Conservation (phyloP, 2,888 invertebrate genomes). For the Andrena bicolor region DNA sequence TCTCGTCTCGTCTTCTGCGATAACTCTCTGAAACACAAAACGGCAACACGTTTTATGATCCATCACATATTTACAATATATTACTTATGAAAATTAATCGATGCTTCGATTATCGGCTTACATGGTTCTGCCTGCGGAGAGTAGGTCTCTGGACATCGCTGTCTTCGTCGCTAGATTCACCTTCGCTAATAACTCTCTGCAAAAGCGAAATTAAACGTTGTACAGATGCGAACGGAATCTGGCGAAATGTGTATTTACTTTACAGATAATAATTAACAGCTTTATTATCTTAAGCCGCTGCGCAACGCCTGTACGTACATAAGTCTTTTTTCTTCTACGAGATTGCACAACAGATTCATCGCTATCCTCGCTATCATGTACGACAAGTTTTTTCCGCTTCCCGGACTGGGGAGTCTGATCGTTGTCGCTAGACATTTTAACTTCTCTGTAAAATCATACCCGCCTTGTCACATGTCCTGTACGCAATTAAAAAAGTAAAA, state of each 20-base stretch:
- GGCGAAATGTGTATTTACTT: too few relatives aligned
- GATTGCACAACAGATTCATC: constrained; percentile 77
- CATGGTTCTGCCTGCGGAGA: constrained; percentile 76
- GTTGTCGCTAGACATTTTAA: constrained; percentile 80
- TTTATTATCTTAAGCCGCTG: not conserved
- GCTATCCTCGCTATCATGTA: constrained; percentile 80
- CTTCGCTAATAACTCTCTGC: constrained; percentile 87
- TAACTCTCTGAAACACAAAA: constrained; percentile 86
- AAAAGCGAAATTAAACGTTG: constrained; percentile 71
- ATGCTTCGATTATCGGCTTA: constrained; percentile 61
- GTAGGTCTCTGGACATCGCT: constrained; percentile 75
- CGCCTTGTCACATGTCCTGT: constrained; percentile 61
- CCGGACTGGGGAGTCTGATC: constrained; percentile 73
- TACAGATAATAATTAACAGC: not conserved
- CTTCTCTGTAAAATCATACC: constrained; percentile 65
- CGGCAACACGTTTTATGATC: not conserved
- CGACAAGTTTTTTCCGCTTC: constrained; percentile 76
- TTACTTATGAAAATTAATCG: not conserved
- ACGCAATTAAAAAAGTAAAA: constrained; percentile 42
- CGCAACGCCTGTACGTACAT: constrained; percentile 71
- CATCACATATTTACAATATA: not conserved
- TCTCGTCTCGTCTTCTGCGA: constrained; percentile 85
- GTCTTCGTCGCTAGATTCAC: constrained; percentile 82
- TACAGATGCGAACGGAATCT: not conserved
- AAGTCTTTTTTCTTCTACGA: constrained; percentile 75